A percentile compares a stretch with the other conserved stretches of the same genome.
Conservation (phyloP, 2,797 vertebrate genomes). For the Gallirallus australis region DNA sequence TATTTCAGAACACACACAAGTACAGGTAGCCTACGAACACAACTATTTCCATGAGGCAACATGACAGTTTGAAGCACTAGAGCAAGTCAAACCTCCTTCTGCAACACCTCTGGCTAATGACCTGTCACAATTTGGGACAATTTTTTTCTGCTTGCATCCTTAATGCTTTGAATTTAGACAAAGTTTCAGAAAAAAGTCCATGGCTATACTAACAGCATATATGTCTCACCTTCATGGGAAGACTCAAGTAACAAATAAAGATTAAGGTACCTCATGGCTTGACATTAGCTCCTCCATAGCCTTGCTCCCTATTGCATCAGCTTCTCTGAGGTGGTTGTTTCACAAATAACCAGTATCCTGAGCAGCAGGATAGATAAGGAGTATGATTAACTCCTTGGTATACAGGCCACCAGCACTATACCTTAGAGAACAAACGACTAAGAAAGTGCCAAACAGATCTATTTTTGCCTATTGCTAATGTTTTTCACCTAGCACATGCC, state of each 20-base stretch:
- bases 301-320: neutral
- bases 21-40: neutral
- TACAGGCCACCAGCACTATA: neutral
- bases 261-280: neutral
- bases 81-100: neutral
- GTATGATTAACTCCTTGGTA: neutral
- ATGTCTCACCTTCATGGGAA: neutral
- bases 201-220: neutral
- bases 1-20: neutral
- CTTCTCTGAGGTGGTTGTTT: neutral
- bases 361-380: neutral
- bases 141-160: neutral
- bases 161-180: neutral
- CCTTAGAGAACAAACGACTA: neutral
- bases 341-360: neutral
- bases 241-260: neutral
- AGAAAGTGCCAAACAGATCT: neutral
- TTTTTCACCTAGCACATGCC: neutral
- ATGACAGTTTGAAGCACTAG: neutral
- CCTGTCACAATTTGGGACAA: neutral
- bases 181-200: neutral
- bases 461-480: neutral
- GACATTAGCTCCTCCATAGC: neutral
- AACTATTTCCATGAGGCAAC: neutral
- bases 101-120: neutral